Percentiles rank a stretch among this genome's conserved stretches.
Conservation (phyloP, 2,797 vertebrate species). For the Trachurus trachurus region DNA sequence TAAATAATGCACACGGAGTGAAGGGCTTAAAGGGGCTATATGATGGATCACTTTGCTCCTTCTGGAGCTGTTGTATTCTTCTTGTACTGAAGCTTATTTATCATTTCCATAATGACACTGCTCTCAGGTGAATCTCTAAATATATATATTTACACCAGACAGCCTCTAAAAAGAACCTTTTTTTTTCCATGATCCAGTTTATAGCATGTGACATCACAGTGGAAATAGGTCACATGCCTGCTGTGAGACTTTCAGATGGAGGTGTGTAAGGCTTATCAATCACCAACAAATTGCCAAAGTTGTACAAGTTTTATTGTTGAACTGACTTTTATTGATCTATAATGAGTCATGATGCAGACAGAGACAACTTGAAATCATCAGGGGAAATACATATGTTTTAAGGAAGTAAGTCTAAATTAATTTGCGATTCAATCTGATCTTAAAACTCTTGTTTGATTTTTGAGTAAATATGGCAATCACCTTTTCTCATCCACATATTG, state of each 20-base stretch:
- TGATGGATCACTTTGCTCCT: constrained; percentile 78
- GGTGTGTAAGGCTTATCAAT: constrained; percentile 36
- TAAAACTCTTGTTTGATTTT: not conserved
- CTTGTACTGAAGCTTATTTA: constrained; percentile 67
- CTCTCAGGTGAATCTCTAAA: constrained; percentile 76
- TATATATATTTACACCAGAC: constrained; percentile 77
- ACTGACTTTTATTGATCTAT: not conserved
- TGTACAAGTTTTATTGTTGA: constrained; percentile 9
- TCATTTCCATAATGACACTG: constrained; percentile 72
- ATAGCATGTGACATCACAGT: constrained; percentile 45
- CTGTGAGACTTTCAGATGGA: constrained; percentile 32
- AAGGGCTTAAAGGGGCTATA: constrained; percentile 68
- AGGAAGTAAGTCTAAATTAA: not conserved
- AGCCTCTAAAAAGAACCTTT: constrained; percentile 43
- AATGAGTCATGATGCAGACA: not conserved
- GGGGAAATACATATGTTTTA: not conserved
- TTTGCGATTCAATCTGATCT: not conserved
- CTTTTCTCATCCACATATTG: not conserved
- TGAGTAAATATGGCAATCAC: not conserved
- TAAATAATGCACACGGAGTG: constrained; percentile 81
- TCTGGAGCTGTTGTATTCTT: constrained; percentile 65
- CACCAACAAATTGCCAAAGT: not conserved
- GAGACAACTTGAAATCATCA: not conserved
- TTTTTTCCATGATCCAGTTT: constrained; percentile 70
- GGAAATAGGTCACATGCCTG: constrained; percentile 68